Base-by-base conservation (phyloP, 1,140 invertebrate genomes). In the Oncopeltus fasciatus region DNA sequence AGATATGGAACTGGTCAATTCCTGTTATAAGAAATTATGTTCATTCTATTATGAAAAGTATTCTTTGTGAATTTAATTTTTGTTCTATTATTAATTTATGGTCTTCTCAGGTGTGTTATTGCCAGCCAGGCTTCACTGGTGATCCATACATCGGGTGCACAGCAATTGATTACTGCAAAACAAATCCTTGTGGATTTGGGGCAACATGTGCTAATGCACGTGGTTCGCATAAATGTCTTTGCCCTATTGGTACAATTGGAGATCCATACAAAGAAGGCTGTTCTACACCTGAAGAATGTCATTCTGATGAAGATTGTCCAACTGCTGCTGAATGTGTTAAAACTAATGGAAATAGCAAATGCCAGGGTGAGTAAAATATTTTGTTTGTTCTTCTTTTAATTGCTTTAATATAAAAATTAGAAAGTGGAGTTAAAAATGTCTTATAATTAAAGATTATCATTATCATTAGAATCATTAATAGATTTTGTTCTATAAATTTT, bases 91-190 rank as follows among this genome's bases (percentile, higher is more conserved):
- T 53, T 14, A 2, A 24, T 53, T 53, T 53, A 24, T 53, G 14
- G 49, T 46, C 21, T 46, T 9, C 2, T 12, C 18, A 77, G 69
- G 70, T 81, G 1, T 93, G 90, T 68, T 83, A 85, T 67, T 93
- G 90, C 72, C 87, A 89, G 71, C 87, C 89, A 16, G 90, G 90
- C 0, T 92, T 83, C 69, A 89, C 87, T 11, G 89, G 89, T 12
- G 81, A 90, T 74, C 80, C 88, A 1, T 70, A 79, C 12, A 74
- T 70, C 31, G 83, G 81, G 16, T 94, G 90, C 69, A 72, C 77
- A 46, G 73, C 84, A 27, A 84, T 92, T 47, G 86, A 93, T 72
- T 88, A 84, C 68, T 94, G 91, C 70, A 76, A 78, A 14, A 79
- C 81, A 65, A 79, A 80, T 60, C 88, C 88, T 9, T 94, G 91